Evolutionary conservation across 2,797 vertebrate species (phyloP), one percentile per base, ranked within the genome.

Genomic region (Oreochromis mossambicus): DNA sequence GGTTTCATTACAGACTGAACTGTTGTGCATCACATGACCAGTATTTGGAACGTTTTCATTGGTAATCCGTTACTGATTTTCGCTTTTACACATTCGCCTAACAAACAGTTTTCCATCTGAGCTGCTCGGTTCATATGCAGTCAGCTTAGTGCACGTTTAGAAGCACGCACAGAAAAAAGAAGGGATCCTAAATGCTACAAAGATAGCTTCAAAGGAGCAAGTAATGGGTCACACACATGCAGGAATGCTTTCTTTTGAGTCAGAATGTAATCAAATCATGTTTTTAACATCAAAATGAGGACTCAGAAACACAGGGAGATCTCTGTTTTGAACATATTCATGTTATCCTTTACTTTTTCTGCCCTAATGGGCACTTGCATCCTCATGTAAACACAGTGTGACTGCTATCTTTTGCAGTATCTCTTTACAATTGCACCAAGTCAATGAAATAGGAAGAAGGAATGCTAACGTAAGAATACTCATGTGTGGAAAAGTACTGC

Each of bases 401-500:
- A 34, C 17, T 75, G 17, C 17, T 50, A 8, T 50, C 6, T 76
- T 26, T 34, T 7, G 61, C 26, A 19, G 26, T 80, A 48, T 54
- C 54, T 61, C 10, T 21, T 73, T 78, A n/a, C 34, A 21, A 29
- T 46, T 19, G 12, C 38, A 78, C 46, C 13, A 55, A 61, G 10
- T 83, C 48, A 78, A 17, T 3, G 24, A 48, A 24, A 84, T 34
- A n/a, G 29, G 21, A 24, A 46, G 21, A 24, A 46, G 61, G 63
- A 34, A 66, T 29, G 38, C 34, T 19, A 41, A 41, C 2, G 1
- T 14, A 24, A 26, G 11, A 46, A 41, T 51, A 3, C 26, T 51
- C 6, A 21, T 54, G 15, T 68, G 38, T 92, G 91, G 89, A 89
- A 90, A 89, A 89, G 50, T 87, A 92, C 84, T 68, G 48, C n/a